Base-by-base conservation (phyloP, 2,113 vertebrate genomes). In the Hippocampus guttulatus region DNA sequence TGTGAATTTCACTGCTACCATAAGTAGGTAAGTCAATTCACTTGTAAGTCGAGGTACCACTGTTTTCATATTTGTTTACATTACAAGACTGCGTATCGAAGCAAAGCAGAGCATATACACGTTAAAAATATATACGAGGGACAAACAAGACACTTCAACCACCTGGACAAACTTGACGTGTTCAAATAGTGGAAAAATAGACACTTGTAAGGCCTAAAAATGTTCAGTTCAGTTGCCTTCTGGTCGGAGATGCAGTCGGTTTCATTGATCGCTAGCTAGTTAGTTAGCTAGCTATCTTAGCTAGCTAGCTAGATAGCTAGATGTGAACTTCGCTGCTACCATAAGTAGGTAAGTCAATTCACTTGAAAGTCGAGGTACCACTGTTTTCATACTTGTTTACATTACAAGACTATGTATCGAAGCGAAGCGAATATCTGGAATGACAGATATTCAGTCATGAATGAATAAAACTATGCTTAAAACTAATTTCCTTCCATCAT, bases 61-160 rank as follows among this genome's bases (percentile, higher is more conserved):
- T 57, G n/a, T 52, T 16, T 52, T 52, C 21, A 14, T 25, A 57
- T n/a, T 57, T 23, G 6, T 21, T 57, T 54, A 23, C 21, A 57
- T 57, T 11, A 3, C n/a, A 10, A 57, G 54, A 23, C 8, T 4
- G 11, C 11, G 27, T 25, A 73, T 63, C 78, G 60, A 63, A 73
- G 80, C 43, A 75, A 51, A 68, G 67, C 49, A 64, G 60, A 74
- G 21, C 11, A 30, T 23, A 62, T 62, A 51, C 27, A 68, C 55
- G 68, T 62, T 66, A 69, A 64, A 81, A 79, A 77, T 71, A 79
- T 52, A 77, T 64, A 70, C 21, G 20, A 67, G 67, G 74, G 45
- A 70, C 47, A 78, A 77, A 68, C 67, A 69, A 9, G 27, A 40
- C n/a, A 58, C 60, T 67, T 45, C 20, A 69, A 10, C 3, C 40